phyloP scores from a whole-genome alignment of 2,113 vertebrate species.

The Pomatostomus ruficeps region DNA sequence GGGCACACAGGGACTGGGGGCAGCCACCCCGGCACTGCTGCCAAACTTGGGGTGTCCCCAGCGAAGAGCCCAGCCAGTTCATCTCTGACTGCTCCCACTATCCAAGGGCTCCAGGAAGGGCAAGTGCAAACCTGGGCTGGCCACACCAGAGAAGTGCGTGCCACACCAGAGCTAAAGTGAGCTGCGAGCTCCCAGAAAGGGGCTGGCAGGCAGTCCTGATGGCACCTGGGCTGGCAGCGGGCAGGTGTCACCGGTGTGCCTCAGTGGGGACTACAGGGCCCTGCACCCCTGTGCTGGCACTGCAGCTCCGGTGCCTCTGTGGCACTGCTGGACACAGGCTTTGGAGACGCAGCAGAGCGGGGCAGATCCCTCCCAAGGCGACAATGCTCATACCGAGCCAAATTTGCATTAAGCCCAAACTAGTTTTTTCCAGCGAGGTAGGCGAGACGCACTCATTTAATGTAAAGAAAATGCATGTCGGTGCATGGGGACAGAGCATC shows the following conservation, averaged over 20 bases:
- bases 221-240: neutral
- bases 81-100: accelerated
- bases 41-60: neutral
- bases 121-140: neutral
- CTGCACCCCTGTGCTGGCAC: accelerated
- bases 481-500: neutral
- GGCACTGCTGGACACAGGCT: too few species aligned
- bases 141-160: accelerated
- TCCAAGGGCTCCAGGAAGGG: neutral
- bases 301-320: accelerated
- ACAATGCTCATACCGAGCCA: neutral
- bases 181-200: neutral
- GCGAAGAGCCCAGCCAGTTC: neutral
- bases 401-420: neutral
- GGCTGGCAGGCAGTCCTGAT: neutral
- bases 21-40: neutral
- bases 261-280: accelerated
- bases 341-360: neutral
- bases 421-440: neutral
- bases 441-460: neutral
- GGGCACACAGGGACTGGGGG: accelerated
- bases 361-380: neutral
- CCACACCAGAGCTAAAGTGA: neutral
- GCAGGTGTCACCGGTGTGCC: accelerated
- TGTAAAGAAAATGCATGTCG: neutral